phyloP scores from a whole-genome alignment of 2,888 invertebrate genomes.

The Erynnis tages region DNA sequence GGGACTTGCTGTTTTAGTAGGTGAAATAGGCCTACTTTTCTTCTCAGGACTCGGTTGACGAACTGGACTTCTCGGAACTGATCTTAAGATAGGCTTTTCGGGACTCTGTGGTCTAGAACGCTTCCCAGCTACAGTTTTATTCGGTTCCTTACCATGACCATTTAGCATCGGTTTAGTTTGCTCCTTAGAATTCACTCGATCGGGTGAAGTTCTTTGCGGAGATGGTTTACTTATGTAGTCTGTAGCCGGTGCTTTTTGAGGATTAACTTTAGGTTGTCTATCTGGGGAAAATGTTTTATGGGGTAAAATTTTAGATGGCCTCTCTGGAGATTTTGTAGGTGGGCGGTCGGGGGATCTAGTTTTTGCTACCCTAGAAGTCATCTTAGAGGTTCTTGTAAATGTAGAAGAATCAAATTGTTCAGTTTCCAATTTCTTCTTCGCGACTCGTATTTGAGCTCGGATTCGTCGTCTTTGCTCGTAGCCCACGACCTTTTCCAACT shows the following conservation, averaged over 20 bases:
- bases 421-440: conserved; percentile 82
- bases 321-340: conserved; percentile 47
- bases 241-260: conserved; percentile 18
- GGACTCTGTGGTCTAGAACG: conserved; percentile 54
- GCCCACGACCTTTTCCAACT: conserved; percentile 88
- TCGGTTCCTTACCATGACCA: conserved; percentile 51
- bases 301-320: conserved; percentile 31
- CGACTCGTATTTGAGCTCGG: conserved; percentile 87
- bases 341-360: conserved; percentile 41
- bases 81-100: conserved; percentile 49
- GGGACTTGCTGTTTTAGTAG: conserved; percentile 50
- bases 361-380: conserved; percentile 44
- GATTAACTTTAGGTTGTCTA: conserved; percentile 37
- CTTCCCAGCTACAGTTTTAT: conserved; percentile 40
- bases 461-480: conserved; percentile 90
- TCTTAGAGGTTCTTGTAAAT: conserved; percentile 46
- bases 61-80: conserved; percentile 50
- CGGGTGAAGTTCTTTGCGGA: conserved; percentile 28
- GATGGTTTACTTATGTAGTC: conserved; percentile 17
- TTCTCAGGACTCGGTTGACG: conserved; percentile 69
- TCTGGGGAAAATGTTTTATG: conserved; percentile 36
- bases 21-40: conserved; percentile 59
- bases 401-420: conserved; percentile 44
- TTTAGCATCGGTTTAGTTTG: conserved; percentile 43
- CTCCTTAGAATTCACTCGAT: conserved; percentile 39